These are phyloP conservation scores for Ornithoptera priamus DNA, from an alignment of 2,888 invertebrate species.

Conservation along the genomic window DNA sequence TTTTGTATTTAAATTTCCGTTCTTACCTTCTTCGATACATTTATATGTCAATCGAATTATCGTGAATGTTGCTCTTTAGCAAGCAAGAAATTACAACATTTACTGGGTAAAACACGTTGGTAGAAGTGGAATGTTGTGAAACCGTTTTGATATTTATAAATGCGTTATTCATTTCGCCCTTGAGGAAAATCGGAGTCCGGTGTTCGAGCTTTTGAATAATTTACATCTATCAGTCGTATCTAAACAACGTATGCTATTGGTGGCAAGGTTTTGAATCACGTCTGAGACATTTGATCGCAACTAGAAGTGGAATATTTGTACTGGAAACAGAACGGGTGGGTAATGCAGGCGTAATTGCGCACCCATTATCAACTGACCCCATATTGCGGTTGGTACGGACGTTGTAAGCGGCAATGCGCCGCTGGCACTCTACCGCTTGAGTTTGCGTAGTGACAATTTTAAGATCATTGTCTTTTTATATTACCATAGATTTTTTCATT, in stretches of 20 bases:
- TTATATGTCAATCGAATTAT: slow-evolving; percentile 11
- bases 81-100: slow-evolving; percentile 11
- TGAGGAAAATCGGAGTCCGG: slow-evolving; percentile 46
- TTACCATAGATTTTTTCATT: background rate
- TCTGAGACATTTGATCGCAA: slow-evolving; percentile 75
- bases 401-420: slow-evolving; percentile 44
- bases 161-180: slow-evolving; percentile 31
- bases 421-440: slow-evolving; percentile 38
- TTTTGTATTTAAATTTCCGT: background rate
- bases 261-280: slow-evolving; percentile 64
- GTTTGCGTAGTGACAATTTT: slow-evolving; percentile 15
- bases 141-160: slow-evolving; percentile 22
- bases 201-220: slow-evolving; percentile 65
- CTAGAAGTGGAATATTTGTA: slow-evolving; percentile 65
- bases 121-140: slow-evolving; percentile 17
- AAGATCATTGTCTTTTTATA: slow-evolving; percentile 6
- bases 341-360: slow-evolving; percentile 73
- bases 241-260: slow-evolving; percentile 68
- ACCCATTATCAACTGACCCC: slow-evolving; percentile 75
- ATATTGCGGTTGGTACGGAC: slow-evolving; percentile 66
- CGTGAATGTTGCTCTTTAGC: slow-evolving; percentile 2
- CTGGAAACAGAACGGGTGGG: slow-evolving; percentile 48
- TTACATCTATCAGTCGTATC: slow-evolving; percentile 54
- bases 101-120: slow-evolving; percentile 7
- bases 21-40: slow-evolving; percentile 1